Base-by-base conservation (phyloP, 2,888 invertebrate genomes). In the Flabesymbios commensalis region DNA sequence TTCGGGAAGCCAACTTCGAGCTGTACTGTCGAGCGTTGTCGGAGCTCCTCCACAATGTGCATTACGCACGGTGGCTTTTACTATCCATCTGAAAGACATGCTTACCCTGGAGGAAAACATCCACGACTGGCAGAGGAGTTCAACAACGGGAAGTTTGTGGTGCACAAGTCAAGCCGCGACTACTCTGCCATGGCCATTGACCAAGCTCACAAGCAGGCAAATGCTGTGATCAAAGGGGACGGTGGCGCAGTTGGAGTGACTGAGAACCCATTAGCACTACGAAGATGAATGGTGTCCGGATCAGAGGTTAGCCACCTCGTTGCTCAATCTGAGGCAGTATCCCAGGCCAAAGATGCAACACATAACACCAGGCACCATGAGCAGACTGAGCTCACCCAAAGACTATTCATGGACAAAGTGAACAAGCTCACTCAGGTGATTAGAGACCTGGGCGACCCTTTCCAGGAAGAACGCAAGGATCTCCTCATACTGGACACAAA, bases 141-240 rank as follows among this genome's bases (percentile, higher is more conserved):
- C 58, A 3, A 63, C 5, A 55, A 42, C n/a, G 70, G 71, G 17
- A 66, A 64, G 3, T 72, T 71, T 59, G 61, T 60, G 29, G 61
- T 72, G 1, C 41, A 59, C 47, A 74, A 75, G 45, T 63, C 69
- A 14, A 51, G 41, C 7, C 31, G 56, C 22, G 43, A 51, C n/a
- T 71, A 65, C 47, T 71, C 69, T 19, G 54, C 59, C 39, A 59
- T 71, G 47, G 66, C 72, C n/a, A 67, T 69, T 36, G 64, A 72
- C 53, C 71, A 69, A 53, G 67, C 71, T 7, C 71, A 74, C 54
- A 70, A 75, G 47, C 72, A 75, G 36, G 57, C 42, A 39, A 74
- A 73, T 65, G 68, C 58, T 32, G 32, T 69, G 29, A 63, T 71
- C 42, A 75, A 73, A 61, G 70, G 60, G 32, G 68, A 75, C 45